These are phyloP conservation scores for Trematomus loennbergii DNA, from an alignment of 2,113 vertebrate genomes.

Conservation along the genomic window DNA sequence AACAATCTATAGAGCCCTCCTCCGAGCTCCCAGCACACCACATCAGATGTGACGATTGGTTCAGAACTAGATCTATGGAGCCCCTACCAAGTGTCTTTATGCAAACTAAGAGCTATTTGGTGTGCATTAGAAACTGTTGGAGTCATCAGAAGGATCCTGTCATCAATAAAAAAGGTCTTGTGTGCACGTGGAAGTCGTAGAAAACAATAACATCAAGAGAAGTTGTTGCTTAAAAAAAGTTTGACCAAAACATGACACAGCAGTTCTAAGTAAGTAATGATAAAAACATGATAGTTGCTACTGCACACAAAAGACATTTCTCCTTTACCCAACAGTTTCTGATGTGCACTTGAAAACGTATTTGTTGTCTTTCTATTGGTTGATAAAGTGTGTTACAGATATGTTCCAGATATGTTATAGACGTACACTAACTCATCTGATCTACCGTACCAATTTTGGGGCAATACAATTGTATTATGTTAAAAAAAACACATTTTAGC, in stretches of 20 bases:
- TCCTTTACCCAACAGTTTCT: background rate
- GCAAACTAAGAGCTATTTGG: background rate
- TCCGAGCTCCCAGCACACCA: constrained; percentile 3
- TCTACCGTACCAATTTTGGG: background rate
- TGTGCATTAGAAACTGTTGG: background rate
- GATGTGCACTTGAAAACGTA: too few species aligned
- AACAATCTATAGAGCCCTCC: constrained; percentile 92
- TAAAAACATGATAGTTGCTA: background rate
- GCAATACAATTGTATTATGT: background rate
- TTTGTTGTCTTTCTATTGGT: too few species aligned
- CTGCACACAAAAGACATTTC: background rate
- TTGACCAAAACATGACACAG: too few species aligned
- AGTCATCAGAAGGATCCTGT: background rate
- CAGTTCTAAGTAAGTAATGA: background rate
- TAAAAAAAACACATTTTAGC: background rate
- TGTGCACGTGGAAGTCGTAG: background rate
- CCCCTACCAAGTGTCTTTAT: background rate
- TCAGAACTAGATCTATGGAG: background rate
- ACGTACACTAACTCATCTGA: background rate
- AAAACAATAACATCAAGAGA: too few species aligned
- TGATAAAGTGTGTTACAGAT: too few species aligned
- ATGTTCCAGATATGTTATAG: too few species aligned
- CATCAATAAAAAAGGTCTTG: background rate
- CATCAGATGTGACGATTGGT: background rate
- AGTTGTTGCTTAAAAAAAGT: too few species aligned